phyloP scores from a whole-genome alignment of 2,888 invertebrate species.

The Lepas anatifera region DNA sequence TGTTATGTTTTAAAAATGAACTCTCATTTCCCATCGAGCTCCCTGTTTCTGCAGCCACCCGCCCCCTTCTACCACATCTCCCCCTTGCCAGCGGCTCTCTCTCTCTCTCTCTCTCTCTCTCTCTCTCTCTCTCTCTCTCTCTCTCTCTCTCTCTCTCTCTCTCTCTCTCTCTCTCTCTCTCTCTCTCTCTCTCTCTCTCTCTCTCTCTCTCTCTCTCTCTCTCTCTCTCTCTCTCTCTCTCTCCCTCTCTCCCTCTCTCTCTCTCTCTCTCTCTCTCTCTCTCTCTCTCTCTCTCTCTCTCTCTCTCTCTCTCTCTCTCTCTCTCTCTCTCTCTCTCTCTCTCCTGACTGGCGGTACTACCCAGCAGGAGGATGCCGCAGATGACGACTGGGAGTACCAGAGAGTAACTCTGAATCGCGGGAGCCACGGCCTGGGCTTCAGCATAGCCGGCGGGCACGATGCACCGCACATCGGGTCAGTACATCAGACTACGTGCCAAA shows the following conservation, averaged over 20 bases:
- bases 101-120: constrained; percentile 5
- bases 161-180: neutral
- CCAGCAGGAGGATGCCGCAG: too few species aligned
- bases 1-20: too few species aligned
- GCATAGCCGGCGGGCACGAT: neutral
- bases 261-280: neutral
- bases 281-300: neutral
- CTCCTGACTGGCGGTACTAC: neutral
- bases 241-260: too few species aligned
- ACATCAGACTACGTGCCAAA: too few species aligned
- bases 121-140: constrained; percentile 6
- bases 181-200: neutral
- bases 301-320: neutral
- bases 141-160: neutral
- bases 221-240: neutral
- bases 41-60: too few species aligned
- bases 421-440: too few species aligned
- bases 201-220: neutral
- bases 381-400: too few species aligned
- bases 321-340: neutral
- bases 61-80: too few species aligned
- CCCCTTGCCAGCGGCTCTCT: neutral
- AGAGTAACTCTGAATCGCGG: too few species aligned
- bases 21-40: too few species aligned
- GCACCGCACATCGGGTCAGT: neutral